Evolutionary conservation across 1,140 invertebrate species (phyloP).

Genomic region (Drosophila dunni): DNA sequence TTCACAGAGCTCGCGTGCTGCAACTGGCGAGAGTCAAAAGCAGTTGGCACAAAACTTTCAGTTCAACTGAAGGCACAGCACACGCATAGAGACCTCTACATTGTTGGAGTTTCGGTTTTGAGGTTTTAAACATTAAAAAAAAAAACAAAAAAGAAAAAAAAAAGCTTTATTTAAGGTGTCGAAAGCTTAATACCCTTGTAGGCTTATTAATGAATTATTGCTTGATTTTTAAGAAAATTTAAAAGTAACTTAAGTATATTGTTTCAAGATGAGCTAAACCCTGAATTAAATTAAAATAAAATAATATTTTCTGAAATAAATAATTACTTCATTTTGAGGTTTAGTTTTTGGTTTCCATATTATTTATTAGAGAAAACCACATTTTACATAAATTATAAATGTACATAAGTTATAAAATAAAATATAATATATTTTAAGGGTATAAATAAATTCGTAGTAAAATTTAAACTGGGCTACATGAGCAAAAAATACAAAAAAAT

Average conservation of each 20-base stretch:
- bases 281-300: too few relatives aligned
- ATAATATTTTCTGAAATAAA: too few relatives aligned
- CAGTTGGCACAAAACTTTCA: conserved; percentile 67
- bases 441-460: conserved; percentile 11
- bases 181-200: conserved; percentile 26
- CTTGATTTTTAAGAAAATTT: background rate
- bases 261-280: background rate
- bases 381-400: background rate
- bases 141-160: conserved; percentile 36
- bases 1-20: conserved; percentile 38
- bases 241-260: background rate
- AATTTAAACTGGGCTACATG: conserved; percentile 2
- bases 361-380: too few relatives aligned
- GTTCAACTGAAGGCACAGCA: conserved; percentile 64
- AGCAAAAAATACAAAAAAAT: conserved; percentile 5
- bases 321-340: too few relatives aligned
- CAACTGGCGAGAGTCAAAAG: conserved; percentile 37
- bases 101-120: conserved; percentile 52
- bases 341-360: too few relatives aligned
- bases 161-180: conserved; percentile 2
- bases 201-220: background rate
- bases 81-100: conserved; percentile 38
- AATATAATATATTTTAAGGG: too few relatives aligned
- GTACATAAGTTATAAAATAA: too few relatives aligned
- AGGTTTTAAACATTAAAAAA: conserved; percentile 41